Percentiles rank a stretch among this genome's conserved stretches.
These are phyloP conservation scores for Aegotheles bennettii DNA, from an alignment of 2,113 vertebrate genomes.

Conservation along the genomic window DNA sequence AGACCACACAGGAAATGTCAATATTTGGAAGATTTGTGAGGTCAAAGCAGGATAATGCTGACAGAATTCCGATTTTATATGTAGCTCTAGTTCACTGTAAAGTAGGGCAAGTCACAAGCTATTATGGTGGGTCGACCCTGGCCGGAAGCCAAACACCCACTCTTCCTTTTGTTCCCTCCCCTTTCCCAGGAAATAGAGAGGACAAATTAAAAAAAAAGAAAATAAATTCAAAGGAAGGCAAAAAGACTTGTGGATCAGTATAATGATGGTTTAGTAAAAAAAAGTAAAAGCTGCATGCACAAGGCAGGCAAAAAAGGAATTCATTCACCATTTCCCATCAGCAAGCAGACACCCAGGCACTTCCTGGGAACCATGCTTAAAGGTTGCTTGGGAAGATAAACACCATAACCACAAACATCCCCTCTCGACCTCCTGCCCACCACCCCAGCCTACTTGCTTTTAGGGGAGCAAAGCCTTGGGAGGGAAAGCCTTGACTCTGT, in stretches of 20 bases:
- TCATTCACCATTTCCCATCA: not conserved
- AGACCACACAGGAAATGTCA: not conserved
- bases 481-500: too few species aligned
- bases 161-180: not conserved
- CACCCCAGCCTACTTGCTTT: not conserved
- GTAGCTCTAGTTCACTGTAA: not conserved
- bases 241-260: not conserved
- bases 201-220: not conserved
- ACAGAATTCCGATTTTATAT: not conserved
- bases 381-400: not conserved
- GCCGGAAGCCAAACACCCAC: not conserved
- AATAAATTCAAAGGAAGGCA: not conserved
- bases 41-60: not conserved
- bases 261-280: not conserved
- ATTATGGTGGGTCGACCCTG: not conserved
- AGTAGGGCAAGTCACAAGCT: not conserved
- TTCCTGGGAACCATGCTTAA: not conserved
- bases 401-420: not conserved
- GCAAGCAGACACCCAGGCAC: not conserved
- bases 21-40: not conserved
- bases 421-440: not conserved
- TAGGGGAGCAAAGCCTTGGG: not conserved
- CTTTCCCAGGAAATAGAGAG: not conserved
- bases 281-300: not conserved
- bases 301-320: not conserved